These are phyloP conservation scores for Tragelaphus imberbis DNA, from an alignment of 2,113 vertebrate species.

Conservation along the genomic window DNA sequence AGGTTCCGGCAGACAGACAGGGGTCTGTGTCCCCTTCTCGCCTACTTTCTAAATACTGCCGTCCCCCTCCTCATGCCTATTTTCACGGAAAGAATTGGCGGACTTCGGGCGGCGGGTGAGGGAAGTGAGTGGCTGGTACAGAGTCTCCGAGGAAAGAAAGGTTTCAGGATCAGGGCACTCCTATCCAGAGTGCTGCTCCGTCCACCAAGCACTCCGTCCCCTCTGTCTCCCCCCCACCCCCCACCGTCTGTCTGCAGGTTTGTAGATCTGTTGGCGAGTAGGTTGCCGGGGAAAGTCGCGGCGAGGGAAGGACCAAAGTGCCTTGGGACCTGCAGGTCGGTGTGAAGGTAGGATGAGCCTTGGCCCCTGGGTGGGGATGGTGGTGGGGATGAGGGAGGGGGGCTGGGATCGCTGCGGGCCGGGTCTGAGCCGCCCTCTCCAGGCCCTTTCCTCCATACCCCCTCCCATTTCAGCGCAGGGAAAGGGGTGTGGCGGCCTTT, in stretches of 20 bases:
- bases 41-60: conserved; percentile 51
- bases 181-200: background rate
- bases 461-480: conserved; percentile 56
- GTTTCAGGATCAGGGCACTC: background rate
- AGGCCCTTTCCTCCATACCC: conserved; percentile 54
- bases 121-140: background rate
- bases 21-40: background rate
- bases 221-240: background rate
- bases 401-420: background rate
- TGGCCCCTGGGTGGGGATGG: background rate
- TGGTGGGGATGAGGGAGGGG: background rate
- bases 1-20: background rate
- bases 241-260: conserved; percentile 20
- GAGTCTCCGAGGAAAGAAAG: background rate
- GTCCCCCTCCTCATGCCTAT: background rate
- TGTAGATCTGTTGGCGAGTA: background rate
- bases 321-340: background rate
- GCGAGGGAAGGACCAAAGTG: conserved; percentile 24
- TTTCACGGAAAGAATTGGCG: background rate
- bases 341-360: background rate
- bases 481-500: conserved; percentile 72
- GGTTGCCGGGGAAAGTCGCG: background rate
- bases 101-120: background rate
- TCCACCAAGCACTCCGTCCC: conserved; percentile 27
- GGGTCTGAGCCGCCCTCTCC: conserved; percentile 52